Percentiles rank a stretch among this genome's conserved stretches.
Conservation (phyloP, 30 jellyfish, hydroid and myxozoan genomes). For the Rhopilema esculentum region DNA sequence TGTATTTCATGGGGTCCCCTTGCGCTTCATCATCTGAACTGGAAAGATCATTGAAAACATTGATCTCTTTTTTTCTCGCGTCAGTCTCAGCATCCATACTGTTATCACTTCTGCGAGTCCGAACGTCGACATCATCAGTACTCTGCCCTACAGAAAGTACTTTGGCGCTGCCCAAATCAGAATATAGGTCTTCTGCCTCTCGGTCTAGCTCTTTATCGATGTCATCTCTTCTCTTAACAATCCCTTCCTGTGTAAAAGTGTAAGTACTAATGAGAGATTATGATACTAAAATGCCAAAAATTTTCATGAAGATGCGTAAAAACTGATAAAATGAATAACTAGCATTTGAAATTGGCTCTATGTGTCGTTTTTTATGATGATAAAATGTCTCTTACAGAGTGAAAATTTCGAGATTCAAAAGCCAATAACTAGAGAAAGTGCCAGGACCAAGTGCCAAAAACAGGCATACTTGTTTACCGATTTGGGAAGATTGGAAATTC, state of each 20-base stretch:
- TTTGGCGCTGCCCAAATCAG: background rate
- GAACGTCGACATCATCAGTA: background rate
- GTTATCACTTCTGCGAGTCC: background rate
- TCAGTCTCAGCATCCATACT: background rate
- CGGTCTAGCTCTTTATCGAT: background rate
- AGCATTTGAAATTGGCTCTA: too few relatives aligned
- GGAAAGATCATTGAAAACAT: background rate
- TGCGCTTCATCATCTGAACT: constrained; percentile 2
- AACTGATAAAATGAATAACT: too few relatives aligned
- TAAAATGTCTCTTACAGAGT: too few relatives aligned
- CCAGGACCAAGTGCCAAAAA: too few relatives aligned
- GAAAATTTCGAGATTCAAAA: background rate
- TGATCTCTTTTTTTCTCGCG: background rate
- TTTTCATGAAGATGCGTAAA: too few relatives aligned
- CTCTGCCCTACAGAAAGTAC: background rate
- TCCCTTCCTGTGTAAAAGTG: background rate
- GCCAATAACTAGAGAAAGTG: background rate
- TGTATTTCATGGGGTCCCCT: background rate
- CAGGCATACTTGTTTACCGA: too few relatives aligned
- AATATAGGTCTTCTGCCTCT: background rate
- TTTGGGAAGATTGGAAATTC: too few relatives aligned
- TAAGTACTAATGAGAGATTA: too few relatives aligned
- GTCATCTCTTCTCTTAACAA: background rate
- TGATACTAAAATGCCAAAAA: too few relatives aligned
- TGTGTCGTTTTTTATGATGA: too few relatives aligned